Evolutionary conservation across 2,797 vertebrate species (phyloP).

Genomic region (Sarcoramphus papa): DNA sequence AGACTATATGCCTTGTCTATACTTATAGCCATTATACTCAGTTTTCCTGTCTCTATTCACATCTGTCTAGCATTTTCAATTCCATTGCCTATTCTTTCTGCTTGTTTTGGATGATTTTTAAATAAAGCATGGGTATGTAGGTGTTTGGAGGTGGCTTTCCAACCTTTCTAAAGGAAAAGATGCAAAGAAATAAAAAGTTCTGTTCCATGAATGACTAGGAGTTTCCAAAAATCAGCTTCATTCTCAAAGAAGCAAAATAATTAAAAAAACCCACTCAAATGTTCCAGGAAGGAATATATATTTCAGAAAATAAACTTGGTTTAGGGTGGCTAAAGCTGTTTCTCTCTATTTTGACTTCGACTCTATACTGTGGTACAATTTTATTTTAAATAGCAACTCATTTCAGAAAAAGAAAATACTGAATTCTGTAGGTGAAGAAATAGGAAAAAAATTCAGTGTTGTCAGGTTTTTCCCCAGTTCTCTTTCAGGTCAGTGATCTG

Average conservation of each 20-base stretch:
- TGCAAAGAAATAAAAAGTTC: background rate
- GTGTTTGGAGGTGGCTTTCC: background rate
- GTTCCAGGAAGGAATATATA: background rate
- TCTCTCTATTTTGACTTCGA: background rate
- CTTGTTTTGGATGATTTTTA: background rate
- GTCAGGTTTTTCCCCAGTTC: background rate
- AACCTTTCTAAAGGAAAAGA: background rate
- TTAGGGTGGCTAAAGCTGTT: background rate
- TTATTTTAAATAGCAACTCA: background rate
- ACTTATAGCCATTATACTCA: background rate
- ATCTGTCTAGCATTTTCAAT: background rate
- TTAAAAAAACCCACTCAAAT: background rate
- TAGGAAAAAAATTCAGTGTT: background rate
- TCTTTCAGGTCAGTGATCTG: background rate
- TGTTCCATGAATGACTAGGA: background rate
- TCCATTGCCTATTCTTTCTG: background rate
- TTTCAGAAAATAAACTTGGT: background rate
- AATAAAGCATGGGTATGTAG: background rate
- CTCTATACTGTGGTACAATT: background rate
- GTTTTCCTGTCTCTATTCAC: background rate
- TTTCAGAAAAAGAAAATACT: background rate
- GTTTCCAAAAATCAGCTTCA: background rate
- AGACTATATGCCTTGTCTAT: background rate
- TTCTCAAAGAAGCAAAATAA: background rate
- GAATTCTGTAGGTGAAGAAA: background rate